phyloP scores from a whole-genome alignment of 2,113 vertebrate species.

The Hippocampus guttulatus region DNA sequence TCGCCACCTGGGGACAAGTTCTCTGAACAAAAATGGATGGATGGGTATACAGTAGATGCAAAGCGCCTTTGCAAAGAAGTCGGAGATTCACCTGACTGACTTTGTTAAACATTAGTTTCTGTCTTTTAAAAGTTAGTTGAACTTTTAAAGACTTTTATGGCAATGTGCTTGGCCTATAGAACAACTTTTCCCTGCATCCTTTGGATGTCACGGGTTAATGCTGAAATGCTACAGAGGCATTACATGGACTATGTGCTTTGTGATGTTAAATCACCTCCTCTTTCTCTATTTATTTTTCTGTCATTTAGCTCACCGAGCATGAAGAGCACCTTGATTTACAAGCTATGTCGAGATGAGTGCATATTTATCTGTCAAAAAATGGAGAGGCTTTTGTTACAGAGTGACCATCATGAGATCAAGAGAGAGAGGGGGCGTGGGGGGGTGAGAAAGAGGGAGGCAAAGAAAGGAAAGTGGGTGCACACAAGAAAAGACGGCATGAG shows the following conservation, averaged over 20 bases:
- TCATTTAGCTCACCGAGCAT: conserved; percentile 72
- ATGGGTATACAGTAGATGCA: too few relatives aligned
- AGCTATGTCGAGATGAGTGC: conserved; percentile 26
- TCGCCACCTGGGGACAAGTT: too few relatives aligned
- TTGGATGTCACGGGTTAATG: conserved; percentile 61
- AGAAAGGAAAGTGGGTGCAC: conserved; percentile 17
- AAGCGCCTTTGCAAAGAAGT: too few relatives aligned
- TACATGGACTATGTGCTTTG: conserved; percentile 42
- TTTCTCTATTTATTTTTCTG: conserved; percentile 61
- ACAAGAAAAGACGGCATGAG: conserved; percentile 34
- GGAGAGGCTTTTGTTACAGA: conserved; percentile 38
- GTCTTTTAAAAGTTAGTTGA: background rate
- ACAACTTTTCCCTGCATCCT: conserved; percentile 42
- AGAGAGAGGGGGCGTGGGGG: conserved; percentile 16
- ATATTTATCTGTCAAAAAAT: conserved; percentile 55
- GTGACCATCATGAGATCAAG: conserved; percentile 45
- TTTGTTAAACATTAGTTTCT: too few relatives aligned
- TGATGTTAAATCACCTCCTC: conserved; percentile 62
- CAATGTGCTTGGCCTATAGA: conserved; percentile 37
- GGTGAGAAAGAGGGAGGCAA: background rate
- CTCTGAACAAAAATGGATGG: too few relatives aligned
- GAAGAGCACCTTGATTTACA: conserved; percentile 77
- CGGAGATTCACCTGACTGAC: too few relatives aligned
- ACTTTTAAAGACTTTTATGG: conserved; percentile 18
- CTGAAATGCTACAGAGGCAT: conserved; percentile 49